Evolutionary conservation across 2,113 vertebrate genomes (phyloP), one percentile per base, ranked within the genome.

Genomic region (Toxotes jaculatrix): DNA sequence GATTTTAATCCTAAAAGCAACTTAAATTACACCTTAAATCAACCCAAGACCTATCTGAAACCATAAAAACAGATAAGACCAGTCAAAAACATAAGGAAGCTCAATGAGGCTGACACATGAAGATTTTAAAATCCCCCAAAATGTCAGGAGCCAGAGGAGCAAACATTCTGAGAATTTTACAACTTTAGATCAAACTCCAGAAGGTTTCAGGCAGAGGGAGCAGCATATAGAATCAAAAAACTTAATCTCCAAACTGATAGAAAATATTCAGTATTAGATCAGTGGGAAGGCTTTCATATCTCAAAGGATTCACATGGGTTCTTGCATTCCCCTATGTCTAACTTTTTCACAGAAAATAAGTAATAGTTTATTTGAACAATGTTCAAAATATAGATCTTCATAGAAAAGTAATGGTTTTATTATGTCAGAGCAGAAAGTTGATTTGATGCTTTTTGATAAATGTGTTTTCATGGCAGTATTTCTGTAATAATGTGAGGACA

Each of bases 401-500:
- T 5, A 19, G n/a, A 82, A 63, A 67, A 80, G 57, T 65, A 64
- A 68, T 16, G 53, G 13, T 64, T 83, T 83, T 84, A n/a, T 71
- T 16, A 51, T 82, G n/a, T 78, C 62, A 23, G 13, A 68, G 66
- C 61, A 72, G 71, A 82, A 70, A 66, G 72, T 43, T 79, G 55
- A 82, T 83, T 71, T 71, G 57, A 45, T 69, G 45, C 21, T 6
- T 55, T 27, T 27, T 84, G 77, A 88, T 83, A 40, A 74, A 84
- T 79, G 78, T 83, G 59, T 84, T 87, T 88, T 77, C 59, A 2
- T 17, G 63, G 77, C 74, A 75, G 82, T 80, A 73, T 87, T 65
- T 82, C 74, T 77, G 79, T 80, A 82, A 83, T 70, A 60, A 87
- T 67, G 73, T 83, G 75, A 85, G 69, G 73, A 89, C 80, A 80